Base-by-base conservation (phyloP, 2,797 vertebrate genomes). In the Cichlasoma orientale region DNA sequence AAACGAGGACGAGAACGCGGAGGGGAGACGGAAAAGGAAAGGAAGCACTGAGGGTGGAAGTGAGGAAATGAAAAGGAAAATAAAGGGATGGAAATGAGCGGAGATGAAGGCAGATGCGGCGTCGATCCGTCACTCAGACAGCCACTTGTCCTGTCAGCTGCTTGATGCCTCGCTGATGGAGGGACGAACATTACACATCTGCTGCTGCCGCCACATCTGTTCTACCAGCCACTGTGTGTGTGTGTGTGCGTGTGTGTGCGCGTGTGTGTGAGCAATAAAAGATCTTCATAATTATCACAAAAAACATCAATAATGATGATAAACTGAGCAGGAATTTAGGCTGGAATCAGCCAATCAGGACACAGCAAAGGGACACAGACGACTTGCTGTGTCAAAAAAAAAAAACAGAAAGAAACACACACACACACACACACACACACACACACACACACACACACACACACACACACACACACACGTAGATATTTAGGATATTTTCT, bases 121-220 rank as follows among this genome's bases (percentile, higher is more conserved):
- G n/a, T 74, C 79, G 0, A 90, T 91, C 80, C 19, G 38, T 92
- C 90, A 82, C 82, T 47, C 47, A 16, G 89, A 85, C 79, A 73
- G 72, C 77, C 87, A 76, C 86, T 90, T 82, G 59, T 12, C 82
- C 12, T 77, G 86, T 90, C 92, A 88, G 86, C 82, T 80, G 88
- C 85, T 90, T 86, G 89, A 89, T 89, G 75, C 86, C 52, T 58
- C 69, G 4, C 38, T 89, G 89, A 90, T 89, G 85, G 84, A 91
- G 86, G 72, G 86, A 86, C 16, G 25, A 68, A 61, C 82, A 71
- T 88, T 83, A 87, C 90, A 91, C 91, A 93, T 93, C 91, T 94
- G 93, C 90, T 80, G 79, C 82, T 4, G 58, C 75, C 2, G 73
- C 44, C 76, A 83, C 91, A 92, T 90, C 91, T 92, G 91, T 83